A percentile compares a stretch with the other conserved stretches of the same genome.
These are phyloP conservation scores for Tautogolabrus adspersus DNA, from an alignment of 2,113 vertebrate genomes.

Conservation along the genomic window DNA sequence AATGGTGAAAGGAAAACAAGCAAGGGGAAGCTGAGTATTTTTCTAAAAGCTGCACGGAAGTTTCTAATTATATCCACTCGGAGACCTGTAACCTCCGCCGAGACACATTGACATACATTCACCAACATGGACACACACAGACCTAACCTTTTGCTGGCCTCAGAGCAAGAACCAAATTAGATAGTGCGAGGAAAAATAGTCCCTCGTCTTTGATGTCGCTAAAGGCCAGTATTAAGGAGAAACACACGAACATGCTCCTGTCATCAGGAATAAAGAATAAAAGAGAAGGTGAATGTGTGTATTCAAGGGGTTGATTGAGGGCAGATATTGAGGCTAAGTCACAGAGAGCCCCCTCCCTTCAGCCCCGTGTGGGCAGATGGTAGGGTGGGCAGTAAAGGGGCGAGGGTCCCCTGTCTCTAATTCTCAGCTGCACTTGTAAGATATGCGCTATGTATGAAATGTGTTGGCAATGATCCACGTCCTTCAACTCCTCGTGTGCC, in stretches of 20 bases:
- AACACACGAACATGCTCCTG: slow-evolving; percentile 75
- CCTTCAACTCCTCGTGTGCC: slow-evolving; percentile 79
- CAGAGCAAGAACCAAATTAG: slow-evolving; percentile 85
- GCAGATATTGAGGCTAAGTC: slow-evolving; percentile 67
- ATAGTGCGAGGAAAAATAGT: slow-evolving; percentile 75
- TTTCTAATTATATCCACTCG: slow-evolving; percentile 80
- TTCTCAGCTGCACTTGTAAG: slow-evolving; percentile 74
- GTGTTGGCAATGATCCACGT: slow-evolving; percentile 83
- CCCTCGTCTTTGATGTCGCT: slow-evolving; percentile 61
- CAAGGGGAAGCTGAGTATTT: slow-evolving; percentile 65
- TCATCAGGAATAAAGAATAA: slow-evolving; percentile 74
- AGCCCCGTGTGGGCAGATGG: slow-evolving; percentile 79
- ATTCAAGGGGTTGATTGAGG: slow-evolving; percentile 71
- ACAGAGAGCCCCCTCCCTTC: slow-evolving; percentile 33
- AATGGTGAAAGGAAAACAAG: slow-evolving; percentile 72
- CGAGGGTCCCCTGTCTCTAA: slow-evolving; percentile 69
- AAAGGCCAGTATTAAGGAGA: slow-evolving; percentile 81
- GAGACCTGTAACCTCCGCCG: slow-evolving; percentile 72
- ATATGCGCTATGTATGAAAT: slow-evolving; percentile 81
- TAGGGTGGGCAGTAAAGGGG: slow-evolving; percentile 64
- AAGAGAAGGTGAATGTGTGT: slow-evolving; percentile 19
- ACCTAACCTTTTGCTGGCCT: slow-evolving; percentile 65
- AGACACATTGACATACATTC: slow-evolving; percentile 60
- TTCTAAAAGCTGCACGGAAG: slow-evolving; percentile 75
- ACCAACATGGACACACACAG: slow-evolving; percentile 21